These are phyloP conservation scores for Trachelus iudaicus DNA, from an alignment of 2,888 invertebrate species.

Conservation along the genomic window DNA sequence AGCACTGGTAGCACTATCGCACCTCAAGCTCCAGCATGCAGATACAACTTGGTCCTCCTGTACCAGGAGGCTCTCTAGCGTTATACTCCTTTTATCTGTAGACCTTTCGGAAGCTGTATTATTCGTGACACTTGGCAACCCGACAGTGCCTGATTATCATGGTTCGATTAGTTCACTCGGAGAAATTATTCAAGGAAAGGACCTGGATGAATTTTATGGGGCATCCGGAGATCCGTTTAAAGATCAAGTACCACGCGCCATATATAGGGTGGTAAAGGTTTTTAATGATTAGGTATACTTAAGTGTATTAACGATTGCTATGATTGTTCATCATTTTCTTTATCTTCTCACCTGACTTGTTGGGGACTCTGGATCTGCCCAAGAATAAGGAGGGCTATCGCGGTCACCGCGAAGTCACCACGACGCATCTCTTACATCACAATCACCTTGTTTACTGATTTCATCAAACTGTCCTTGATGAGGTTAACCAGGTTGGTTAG, in stretches of 20 bases:
- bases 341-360: constrained; percentile 54
- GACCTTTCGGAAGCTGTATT: neutral
- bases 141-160: neutral
- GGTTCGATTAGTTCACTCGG: neutral
- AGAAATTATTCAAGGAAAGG: neutral
- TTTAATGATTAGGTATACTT: neutral
- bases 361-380: constrained; percentile 61
- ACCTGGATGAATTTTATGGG: neutral
- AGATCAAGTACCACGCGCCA: neutral
- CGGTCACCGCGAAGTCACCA: constrained; percentile 64
- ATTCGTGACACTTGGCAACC: neutral
- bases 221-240: neutral
- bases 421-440: constrained; percentile 66
- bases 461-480: constrained; percentile 34
- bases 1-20: neutral
- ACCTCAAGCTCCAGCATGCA: neutral
- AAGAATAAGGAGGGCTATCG: constrained; percentile 63
- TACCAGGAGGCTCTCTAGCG: neutral
- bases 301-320: neutral
- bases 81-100: neutral
- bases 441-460: constrained; percentile 56
- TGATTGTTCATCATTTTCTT: neutral
- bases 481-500: neutral
- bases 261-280: neutral
- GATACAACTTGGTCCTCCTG: neutral